Base-by-base conservation (phyloP, 2,888 invertebrate genomes). In the Eumacrocentrus americanus region DNA sequence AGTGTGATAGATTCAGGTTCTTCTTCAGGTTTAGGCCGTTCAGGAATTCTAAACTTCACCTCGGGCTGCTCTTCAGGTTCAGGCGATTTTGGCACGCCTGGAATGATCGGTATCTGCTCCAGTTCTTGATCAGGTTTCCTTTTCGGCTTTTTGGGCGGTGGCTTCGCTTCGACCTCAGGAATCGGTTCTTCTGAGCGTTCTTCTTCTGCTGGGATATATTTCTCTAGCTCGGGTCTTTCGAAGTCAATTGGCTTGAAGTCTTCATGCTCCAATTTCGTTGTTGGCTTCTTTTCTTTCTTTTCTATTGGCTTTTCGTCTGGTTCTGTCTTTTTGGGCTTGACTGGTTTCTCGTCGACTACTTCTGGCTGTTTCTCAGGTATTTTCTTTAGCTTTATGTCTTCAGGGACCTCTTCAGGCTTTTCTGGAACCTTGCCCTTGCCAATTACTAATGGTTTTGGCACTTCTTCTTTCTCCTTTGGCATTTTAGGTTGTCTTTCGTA, bases 1-100 rank as follows among this genome's bases (percentile, higher is more conserved):
- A 82, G 66, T 2, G 67, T 75, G 12, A 81, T 72, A 34, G 73
- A 72, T 66, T 81, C 80, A 0, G 78, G 75, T 57, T 76, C 72
- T 44, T 81, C 78, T 53, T 77, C 72, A 0, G 77, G 76, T 63
- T 76, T 77, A 2, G 76, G 70, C 9, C 70, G 64, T 16, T 63
- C 59, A 7, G 79, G 79, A 55, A 79, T 78, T 65, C 75, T 71
- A 23, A 82, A 81, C 66, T 82, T 82, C 7, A 82, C 71, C 61
- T 82, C 83, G 2, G 81, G 78, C 63, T 78, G 76, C 66, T 81
- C 79, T 46, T 81, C 79, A 37, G 82, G 81, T 65, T 82, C 81
- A n/a, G 73, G 69, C 29, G 80, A 78, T 64, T 82, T 79, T 1
- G 81, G 80, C 64, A 72, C 71, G 46, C 83, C 82, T 63, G 76